Evolutionary conservation across 2,797 vertebrate species (phyloP), one percentile per base, ranked within the genome.

Genomic region (Vipera ursinii): DNA sequence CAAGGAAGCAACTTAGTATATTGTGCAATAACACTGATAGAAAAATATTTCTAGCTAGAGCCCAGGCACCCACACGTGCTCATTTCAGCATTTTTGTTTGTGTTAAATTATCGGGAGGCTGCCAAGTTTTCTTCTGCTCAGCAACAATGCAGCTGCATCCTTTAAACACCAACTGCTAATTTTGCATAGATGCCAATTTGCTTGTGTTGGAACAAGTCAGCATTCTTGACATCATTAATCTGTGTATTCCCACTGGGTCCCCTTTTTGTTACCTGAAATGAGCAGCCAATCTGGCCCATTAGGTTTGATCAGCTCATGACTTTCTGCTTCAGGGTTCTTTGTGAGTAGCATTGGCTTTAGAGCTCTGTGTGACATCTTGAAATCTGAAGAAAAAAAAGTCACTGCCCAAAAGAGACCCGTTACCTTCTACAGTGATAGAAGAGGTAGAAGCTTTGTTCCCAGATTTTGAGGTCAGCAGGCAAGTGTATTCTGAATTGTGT

Each of bases 401-500:
- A 4, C 15, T 91, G 14, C 22, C 48, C 91, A 89, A 7, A 20
- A 44, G 22, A 95, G 91, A 88, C 97, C 96, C 95, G 0, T 91
- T 95, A 88, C 94, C 95, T 92, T 91, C 57, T 48, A 97, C 97
- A 0, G 92, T 96, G 90, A 99, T 97, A 73, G 96, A 96, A 20
- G 98, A 97, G 91, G 97, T 96, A 0, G 99, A 99, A 0, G 95
- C 96, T 91, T 95, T 96, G 8, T 94, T 98, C 93, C 98, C 98
- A 3, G 92, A 94, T 38, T 97, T 95, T 88, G 99, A 98, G 93
- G 97, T 93, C 3, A 98, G 98, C 0, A 98, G 97, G 95, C 99
- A 99, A 91, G 96, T 94, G 95, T 99, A 99, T 56, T 97, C 97
- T 9, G 98, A 95, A 3, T 98, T 98, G 93, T 98, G 97, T 90